Evolutionary conservation across 2,113 vertebrate species (phyloP).

Genomic region (Datnioides undecimradiatus): DNA sequence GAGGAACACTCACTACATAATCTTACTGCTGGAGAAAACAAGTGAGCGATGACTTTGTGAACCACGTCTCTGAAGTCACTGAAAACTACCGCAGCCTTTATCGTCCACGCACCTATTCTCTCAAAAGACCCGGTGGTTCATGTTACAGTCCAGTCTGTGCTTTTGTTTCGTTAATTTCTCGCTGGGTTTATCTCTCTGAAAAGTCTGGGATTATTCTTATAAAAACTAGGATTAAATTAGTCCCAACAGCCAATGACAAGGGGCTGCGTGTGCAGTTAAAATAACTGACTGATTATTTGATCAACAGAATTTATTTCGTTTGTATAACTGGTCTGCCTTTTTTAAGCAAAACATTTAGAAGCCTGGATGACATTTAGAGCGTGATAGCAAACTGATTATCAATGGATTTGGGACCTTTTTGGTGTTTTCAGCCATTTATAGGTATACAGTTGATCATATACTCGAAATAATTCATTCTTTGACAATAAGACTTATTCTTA

Average conservation of each 20-base stretch:
- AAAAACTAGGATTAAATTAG: neutral
- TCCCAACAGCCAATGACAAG: neutral
- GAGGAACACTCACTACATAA: neutral
- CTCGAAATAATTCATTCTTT: neutral
- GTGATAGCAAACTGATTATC: no score
- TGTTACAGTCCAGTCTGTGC: neutral
- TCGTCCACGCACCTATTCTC: neutral
- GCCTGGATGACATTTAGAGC: no score
- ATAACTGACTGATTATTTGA: neutral
- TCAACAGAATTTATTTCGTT: neutral
- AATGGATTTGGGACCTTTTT: neutral
- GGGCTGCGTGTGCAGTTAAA: neutral
- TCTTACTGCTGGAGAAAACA: neutral
- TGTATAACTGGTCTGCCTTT: no score
- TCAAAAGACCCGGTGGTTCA: neutral
- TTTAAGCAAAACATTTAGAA: no score
- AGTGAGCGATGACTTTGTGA: conserved; percentile 2
- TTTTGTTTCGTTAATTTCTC: neutral
- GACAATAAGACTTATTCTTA: neutral
- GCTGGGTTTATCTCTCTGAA: neutral
- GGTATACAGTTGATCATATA: neutral
- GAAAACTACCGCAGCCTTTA: neutral
- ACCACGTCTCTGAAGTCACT: neutral
- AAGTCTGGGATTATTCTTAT: no score
- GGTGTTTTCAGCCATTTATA: neutral